Percentiles rank a stretch among this genome's conserved stretches.
These are phyloP conservation scores for Ryuthela nishihirai DNA, from an alignment of 2,888 invertebrate genomes.

Conservation along the genomic window DNA sequence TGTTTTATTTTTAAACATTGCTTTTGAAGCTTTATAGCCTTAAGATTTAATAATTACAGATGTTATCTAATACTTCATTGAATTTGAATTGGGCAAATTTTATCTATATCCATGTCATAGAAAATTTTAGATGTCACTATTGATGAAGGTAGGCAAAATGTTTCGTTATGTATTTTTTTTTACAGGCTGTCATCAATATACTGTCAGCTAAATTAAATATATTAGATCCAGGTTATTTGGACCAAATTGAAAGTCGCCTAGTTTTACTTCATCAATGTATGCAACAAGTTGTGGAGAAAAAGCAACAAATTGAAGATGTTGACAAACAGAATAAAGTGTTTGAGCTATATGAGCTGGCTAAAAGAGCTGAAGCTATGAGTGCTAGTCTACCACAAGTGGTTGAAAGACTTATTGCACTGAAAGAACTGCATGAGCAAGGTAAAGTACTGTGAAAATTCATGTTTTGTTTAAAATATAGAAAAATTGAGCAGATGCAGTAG, in stretches of 20 bases:
- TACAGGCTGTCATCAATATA: constrained; percentile 69
- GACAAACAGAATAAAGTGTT: constrained; percentile 52
- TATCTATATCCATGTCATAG: too few relatives aligned
- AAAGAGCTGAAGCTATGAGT: constrained; percentile 76
- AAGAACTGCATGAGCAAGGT: constrained; percentile 88
- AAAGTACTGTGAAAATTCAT: constrained; percentile 31
- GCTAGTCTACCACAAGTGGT: constrained; percentile 74
- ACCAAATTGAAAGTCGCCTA: constrained; percentile 76
- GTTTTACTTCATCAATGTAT: constrained; percentile 70
- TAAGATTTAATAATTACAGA: too few relatives aligned
- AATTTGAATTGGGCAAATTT: too few relatives aligned
- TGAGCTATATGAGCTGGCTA: constrained; percentile 80
- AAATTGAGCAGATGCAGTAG: too few relatives aligned
- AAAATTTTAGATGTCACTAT: too few relatives aligned
- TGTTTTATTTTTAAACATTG: too few relatives aligned
- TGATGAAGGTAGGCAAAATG: too few relatives aligned
- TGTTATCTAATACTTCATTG: too few relatives aligned
- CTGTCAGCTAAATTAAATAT: constrained; percentile 74
- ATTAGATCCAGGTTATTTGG: constrained; percentile 75
- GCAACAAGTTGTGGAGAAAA: constrained; percentile 65
- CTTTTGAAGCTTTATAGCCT: too few relatives aligned
- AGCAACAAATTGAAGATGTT: constrained; percentile 55
- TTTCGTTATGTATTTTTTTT: background rate
- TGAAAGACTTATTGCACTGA: constrained; percentile 79
- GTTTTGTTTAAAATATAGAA: constrained; percentile 21